Base-by-base conservation (phyloP, 2,888 invertebrate genomes). In the Meandrusa payeni region DNA sequence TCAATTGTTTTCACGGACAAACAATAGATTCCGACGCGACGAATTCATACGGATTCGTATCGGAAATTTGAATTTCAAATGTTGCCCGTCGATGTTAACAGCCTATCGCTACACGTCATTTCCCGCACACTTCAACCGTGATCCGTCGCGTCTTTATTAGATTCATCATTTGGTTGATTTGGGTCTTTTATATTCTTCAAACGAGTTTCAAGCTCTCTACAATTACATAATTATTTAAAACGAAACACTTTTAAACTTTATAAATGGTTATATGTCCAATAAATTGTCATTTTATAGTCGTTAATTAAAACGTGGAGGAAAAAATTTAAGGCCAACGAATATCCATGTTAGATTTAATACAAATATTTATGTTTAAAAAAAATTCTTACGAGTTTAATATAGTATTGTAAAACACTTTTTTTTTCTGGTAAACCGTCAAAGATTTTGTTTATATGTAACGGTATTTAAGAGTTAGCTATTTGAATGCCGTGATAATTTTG, bases 1-100 rank as follows among this genome's bases (percentile, higher is more conserved):
- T 46, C 50, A 48, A 54, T 48, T 48, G 40, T 52, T 69, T 66
- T 67, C 62, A 64, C 60, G 64, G 59, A 61, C 60, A 57, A 66
- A 70, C 69, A 62, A 60, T 63, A 62, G 61, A 31, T 46, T 64
- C 59, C 47, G 54, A 52, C 55, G 55, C 54, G 57, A 59, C 59
- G 59, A 69, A 69, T 69, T 71, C 61, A 64, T 69, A 66, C 67
- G 59, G 61, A 63, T 61, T 64, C 55, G 59, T 64, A 63, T 59
- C 55, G 51, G 52, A 32, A 44, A 44, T 44, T 44, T 44, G 55
- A 61, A 67, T 68, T 65, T 67, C 60, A 56, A 69, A 67, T 59
- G 52, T 50, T 51, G 50, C 47, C 52, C 52, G 31, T 24, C 54
- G 52, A 43, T 52, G 64, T 64, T 66, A 28, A 41, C 33, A 12